Evolutionary conservation across 2,797 vertebrate species (phyloP), one percentile per base, ranked within the genome.

Genomic region (Coluber constrictor): DNA sequence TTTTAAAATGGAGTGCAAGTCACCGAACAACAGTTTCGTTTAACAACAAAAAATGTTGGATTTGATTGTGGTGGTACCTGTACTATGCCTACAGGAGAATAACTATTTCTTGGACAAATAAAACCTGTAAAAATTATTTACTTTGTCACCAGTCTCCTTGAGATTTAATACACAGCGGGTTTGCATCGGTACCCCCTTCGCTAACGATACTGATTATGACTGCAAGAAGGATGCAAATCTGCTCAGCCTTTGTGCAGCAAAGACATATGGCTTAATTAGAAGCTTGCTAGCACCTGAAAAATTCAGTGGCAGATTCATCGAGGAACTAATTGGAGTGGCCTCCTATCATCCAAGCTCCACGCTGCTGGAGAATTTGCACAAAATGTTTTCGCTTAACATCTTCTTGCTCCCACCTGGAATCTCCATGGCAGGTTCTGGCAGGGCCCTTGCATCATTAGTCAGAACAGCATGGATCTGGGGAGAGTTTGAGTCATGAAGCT

Each of bases 241-340:
- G 86, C 86, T 12, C 63, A 79, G n/a, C 37, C 47, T 79, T 88
- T 88, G 13, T 74, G 63, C 15, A 60, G 43, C 43, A 91, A 91
- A 93, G 86, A 88, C 61, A 91, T 90, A 55, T 79, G 90, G 63
- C 92, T 93, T 93, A 91, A 93, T 93, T 91, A 93, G 66, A 91
- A 55, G 86, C 66, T 87, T 20, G 56, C 55, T 74, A 54, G 10
- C 56, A 88, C 23, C 63, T 88, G 90, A 91, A 91, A 88, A 90
- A 59, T 25, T 29, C 10, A 9, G 1, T 55, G 90, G 86, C 92
- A 91, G 79, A 83, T 74, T 47, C 43, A 70, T 79, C 79, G 43
- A 93, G 90, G 63, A 91, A 8, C 56, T 88, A 90, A 91, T 79
- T 91, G 86, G 56, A 93, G 74, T 54, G 47, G 92, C 55, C n/a